phyloP scores from a whole-genome alignment of 2,113 vertebrate species.

The Thermophis baileyi region DNA sequence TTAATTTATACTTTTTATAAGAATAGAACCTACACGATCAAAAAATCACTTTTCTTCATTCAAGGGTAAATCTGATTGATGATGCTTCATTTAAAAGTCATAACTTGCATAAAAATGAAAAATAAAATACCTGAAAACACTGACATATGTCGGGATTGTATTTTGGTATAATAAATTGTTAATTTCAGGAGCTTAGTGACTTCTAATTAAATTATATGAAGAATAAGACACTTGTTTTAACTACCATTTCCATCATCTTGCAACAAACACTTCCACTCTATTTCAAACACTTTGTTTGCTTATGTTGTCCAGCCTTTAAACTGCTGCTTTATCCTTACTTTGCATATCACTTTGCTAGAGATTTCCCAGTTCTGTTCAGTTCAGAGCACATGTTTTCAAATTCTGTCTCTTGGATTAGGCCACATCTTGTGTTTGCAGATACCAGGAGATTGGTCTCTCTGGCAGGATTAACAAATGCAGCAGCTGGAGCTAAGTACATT shows the following conservation, averaged over 20 bases:
- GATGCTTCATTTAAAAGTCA: neutral
- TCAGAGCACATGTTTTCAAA: neutral
- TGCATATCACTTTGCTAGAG: neutral
- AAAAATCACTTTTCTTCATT: neutral
- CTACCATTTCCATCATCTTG: neutral
- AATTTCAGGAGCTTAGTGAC: neutral
- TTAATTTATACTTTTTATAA: neutral
- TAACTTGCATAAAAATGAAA: neutral
- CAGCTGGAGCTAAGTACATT: neutral
- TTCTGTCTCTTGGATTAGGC: neutral
- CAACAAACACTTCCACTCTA: neutral
- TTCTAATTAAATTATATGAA: neutral
- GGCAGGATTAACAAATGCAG: neutral
- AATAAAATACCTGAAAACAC: neutral
- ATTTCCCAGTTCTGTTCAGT: neutral
- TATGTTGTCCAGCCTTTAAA: neutral
- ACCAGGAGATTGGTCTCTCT: accelerated
- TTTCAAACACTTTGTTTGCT: neutral
- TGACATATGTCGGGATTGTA: neutral
- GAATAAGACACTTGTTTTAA: neutral
- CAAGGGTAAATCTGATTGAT: neutral
- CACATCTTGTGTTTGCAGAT: neutral
- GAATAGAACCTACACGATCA: neutral
- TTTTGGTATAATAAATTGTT: neutral
- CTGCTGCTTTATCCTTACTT: neutral